Evolutionary conservation across 2,888 invertebrate species (phyloP).

Genomic region (Luperina nickerlii): DNA sequence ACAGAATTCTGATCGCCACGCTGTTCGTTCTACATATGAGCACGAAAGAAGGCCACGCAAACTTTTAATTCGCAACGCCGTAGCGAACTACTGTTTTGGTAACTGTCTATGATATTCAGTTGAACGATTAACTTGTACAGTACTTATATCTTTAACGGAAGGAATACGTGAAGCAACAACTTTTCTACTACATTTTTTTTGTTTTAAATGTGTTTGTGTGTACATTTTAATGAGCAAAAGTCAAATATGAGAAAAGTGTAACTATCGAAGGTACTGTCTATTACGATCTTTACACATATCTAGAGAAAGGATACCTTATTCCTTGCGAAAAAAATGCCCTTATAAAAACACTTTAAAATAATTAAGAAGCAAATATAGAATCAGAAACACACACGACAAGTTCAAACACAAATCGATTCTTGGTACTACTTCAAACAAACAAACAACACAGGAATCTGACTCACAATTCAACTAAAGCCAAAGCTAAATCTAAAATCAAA

Average conservation of each 20-base stretch:
- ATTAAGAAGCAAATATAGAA: not conserved
- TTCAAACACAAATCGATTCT: not conserved
- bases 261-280: not conserved
- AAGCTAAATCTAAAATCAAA: constrained; percentile 33
- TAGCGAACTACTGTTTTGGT: constrained; percentile 42
- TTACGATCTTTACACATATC: not conserved
- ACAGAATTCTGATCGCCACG: constrained; percentile 51
- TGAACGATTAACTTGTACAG: constrained; percentile 2
- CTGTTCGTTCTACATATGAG: constrained; percentile 57
- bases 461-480: constrained; percentile 20
- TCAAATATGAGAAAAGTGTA: not conserved
- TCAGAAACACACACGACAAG: not conserved
- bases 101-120: constrained; percentile 31
- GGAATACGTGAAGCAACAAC: not conserved
- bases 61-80: constrained; percentile 50
- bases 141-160: not conserved
- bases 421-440: not conserved
- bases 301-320: not conserved
- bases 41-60: constrained; percentile 61
- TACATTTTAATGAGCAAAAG: not conserved
- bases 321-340: not conserved
- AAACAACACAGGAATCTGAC: not conserved
- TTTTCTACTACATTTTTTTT: not conserved
- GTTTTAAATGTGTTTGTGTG: not conserved
- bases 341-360: not conserved